phyloP scores from a whole-genome alignment of 2,113 vertebrate species.

The Toxotes chatareus region DNA sequence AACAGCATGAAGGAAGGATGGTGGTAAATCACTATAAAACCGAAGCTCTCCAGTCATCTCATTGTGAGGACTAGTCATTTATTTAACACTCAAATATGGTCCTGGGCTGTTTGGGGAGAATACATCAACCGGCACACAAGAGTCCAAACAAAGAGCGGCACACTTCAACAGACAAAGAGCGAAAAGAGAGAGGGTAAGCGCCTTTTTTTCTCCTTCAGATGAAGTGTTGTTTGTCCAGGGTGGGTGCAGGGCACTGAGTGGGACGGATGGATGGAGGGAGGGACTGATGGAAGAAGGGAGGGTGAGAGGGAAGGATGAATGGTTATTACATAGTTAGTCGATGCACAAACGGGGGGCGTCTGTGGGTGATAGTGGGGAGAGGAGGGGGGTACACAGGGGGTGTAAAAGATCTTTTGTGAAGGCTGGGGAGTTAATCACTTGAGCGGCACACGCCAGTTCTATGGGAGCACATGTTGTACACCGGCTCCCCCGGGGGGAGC shows the following conservation, averaged over 20 bases:
- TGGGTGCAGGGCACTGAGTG: conserved; percentile 78
- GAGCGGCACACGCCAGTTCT: conserved; percentile 81
- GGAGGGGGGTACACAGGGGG: conserved; percentile 23
- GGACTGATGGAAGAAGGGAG: conserved; percentile 55
- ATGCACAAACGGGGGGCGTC: conserved; percentile 71
- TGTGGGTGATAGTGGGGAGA: conserved; percentile 60
- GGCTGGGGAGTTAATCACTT: conserved; percentile 82
- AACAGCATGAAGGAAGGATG: conserved; percentile 46
- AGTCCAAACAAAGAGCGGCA: conserved; percentile 79
- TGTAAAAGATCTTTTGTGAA: conserved; percentile 80
- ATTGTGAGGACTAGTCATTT: conserved; percentile 78
- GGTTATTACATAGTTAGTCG: conserved; percentile 76
- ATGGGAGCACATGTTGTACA: conserved; percentile 81
- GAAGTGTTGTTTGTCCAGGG: conserved; percentile 78
- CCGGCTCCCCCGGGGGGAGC: conserved; percentile 69
- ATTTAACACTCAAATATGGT: conserved; percentile 82
- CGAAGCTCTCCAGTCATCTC: conserved; percentile 64
- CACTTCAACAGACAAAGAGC: conserved; percentile 81
- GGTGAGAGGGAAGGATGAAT: conserved; percentile 58
- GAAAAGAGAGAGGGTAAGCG: conserved; percentile 69
- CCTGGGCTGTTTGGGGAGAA: conserved; percentile 71
- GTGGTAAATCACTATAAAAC: conserved; percentile 74
- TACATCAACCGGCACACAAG: conserved; percentile 73
- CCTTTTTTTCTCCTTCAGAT: conserved; percentile 63
- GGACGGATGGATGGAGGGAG: conserved; percentile 64